Evolutionary conservation across 2,113 vertebrate species (phyloP).

Genomic region (Lycaon pictus): DNA sequence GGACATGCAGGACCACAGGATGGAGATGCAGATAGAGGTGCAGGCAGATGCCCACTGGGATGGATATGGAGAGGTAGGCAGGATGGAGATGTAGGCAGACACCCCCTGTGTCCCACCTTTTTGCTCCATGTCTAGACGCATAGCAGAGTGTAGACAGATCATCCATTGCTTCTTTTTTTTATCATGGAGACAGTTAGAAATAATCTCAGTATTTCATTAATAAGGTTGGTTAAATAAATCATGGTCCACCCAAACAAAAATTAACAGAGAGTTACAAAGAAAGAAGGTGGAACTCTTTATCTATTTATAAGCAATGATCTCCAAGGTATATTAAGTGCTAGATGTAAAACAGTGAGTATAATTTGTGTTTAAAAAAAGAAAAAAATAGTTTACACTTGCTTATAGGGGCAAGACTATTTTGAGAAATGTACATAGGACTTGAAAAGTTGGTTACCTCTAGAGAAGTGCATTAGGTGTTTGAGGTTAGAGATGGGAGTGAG

Average conservation of each 20-base stretch:
- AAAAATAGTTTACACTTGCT: background rate
- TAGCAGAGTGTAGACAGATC: background rate
- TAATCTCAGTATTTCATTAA: background rate
- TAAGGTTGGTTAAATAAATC: background rate
- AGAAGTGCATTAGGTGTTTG: background rate
- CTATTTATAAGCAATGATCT: background rate
- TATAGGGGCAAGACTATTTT: background rate
- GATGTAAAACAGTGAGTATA: background rate
- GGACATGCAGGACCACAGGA: rapidly evolving
- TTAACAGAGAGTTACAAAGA: background rate
- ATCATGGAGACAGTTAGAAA: background rate
- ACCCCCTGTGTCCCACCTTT: rapidly evolving
- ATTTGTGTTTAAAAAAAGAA: background rate
- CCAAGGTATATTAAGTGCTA: background rate
- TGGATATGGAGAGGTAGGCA: too few species aligned
- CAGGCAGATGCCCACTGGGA: too few species aligned
- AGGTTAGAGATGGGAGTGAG: background rate
- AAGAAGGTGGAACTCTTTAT: background rate
- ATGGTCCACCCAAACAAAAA: background rate
- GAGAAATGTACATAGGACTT: background rate
- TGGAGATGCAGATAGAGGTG: too few species aligned
- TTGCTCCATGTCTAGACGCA: rapidly evolving
- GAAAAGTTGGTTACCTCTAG: background rate
- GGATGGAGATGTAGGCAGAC: background rate
- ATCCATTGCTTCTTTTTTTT: background rate